Conservation (phyloP, 2,113 vertebrate species). For the Neogale vison region DNA sequence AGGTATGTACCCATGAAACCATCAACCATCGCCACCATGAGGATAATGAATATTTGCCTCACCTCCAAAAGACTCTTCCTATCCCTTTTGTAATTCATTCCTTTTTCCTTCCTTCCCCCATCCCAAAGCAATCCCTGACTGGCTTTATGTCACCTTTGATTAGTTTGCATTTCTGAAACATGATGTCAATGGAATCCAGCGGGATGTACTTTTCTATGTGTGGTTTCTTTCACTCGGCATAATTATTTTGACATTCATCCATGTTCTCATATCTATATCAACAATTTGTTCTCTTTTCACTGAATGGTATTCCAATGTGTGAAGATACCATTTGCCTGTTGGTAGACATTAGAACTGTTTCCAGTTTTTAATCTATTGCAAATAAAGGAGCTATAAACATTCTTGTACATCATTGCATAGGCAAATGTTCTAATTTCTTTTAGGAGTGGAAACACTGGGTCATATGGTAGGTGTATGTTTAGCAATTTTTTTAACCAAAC, state of each 20-base stretch:
- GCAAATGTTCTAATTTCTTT: neutral
- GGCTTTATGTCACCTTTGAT: slow-evolving; percentile 34
- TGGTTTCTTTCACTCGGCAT: slow-evolving; percentile 5
- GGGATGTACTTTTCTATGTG: neutral
- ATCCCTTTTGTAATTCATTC: neutral
- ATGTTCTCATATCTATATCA: neutral
- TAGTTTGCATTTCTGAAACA: slow-evolving; percentile 28
- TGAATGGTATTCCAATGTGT: neutral
- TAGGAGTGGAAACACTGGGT: neutral
- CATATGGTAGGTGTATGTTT: neutral
- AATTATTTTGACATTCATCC: slow-evolving; percentile 46
- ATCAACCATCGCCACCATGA: neutral
- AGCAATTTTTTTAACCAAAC: neutral
- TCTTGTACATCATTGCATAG: neutral
- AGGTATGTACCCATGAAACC: neutral
- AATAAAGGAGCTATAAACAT: neutral
- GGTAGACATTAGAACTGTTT: neutral
- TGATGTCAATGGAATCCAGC: neutral
- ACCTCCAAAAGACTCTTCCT: neutral
- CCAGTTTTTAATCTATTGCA: slow-evolving; percentile 21
- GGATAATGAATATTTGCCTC: neutral
- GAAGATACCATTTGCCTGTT: neutral
- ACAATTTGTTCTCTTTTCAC: neutral
- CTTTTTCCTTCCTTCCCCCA: neutral
- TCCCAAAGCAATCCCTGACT: neutral